Conservation (phyloP, 53 echinoderm and acorn worm species). For the Paelopatides confundens region DNA sequence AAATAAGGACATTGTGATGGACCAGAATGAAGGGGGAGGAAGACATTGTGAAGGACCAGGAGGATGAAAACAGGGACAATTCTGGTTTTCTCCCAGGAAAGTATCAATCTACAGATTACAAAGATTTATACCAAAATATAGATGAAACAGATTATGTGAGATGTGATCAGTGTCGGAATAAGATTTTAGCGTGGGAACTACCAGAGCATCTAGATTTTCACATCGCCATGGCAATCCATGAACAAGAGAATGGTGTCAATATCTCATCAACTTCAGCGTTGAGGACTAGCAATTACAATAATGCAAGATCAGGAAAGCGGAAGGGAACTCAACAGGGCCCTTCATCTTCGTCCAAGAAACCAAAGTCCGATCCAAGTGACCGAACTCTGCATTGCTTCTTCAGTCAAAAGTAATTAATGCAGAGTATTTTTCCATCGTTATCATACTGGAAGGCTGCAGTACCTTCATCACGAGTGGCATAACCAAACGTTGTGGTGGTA, state of each 20-base stretch:
- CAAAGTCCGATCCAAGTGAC: conserved; percentile 53
- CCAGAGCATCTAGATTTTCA: conserved; percentile 97
- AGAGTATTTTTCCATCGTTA: background rate
- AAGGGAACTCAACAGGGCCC: conserved; percentile 71
- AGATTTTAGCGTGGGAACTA: conserved; percentile 83
- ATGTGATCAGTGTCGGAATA: conserved; percentile 84
- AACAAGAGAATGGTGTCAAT: conserved; percentile 28
- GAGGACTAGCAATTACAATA: background rate
- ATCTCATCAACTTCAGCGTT: conserved; percentile 2
- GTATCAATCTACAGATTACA: too few species aligned
- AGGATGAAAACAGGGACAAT: too few species aligned
- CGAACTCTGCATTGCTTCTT: conserved; percentile 78
- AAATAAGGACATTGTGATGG: too few species aligned
- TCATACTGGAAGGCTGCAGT: too few species aligned
- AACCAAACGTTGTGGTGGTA: too few species aligned
- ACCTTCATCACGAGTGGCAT: too few species aligned
- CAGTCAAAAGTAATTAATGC: conserved; percentile 53
- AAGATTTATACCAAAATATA: too few species aligned
- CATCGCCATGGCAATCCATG: conserved; percentile 84
- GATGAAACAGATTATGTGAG: conserved; percentile 55
- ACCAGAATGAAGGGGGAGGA: too few species aligned
- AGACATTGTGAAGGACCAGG: background rate
- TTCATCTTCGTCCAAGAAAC: conserved; percentile 62
- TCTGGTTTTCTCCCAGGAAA: too few species aligned
- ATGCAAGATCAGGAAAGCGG: conserved; percentile 64